Evolutionary conservation across 2,888 invertebrate species (phyloP).

Genomic region (Ochropacha duplaris): DNA sequence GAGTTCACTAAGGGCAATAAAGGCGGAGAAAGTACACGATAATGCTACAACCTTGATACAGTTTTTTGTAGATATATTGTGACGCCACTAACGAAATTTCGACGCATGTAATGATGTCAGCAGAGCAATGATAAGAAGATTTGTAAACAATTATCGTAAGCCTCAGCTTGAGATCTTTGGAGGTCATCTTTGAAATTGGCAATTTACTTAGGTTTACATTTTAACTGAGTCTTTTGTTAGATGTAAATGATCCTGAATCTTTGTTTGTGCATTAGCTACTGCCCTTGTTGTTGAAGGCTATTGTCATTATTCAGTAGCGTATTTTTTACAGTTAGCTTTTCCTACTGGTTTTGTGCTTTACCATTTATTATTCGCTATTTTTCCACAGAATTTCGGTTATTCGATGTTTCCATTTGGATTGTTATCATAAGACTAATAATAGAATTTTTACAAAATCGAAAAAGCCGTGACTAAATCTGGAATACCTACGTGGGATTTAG

Average conservation of each 20-base stretch:
- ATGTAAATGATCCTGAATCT: not conserved
- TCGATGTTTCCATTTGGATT: not conserved
- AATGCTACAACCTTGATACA: constrained; percentile 39
- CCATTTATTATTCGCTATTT: not conserved
- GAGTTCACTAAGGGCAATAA: constrained; percentile 25
- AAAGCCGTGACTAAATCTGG: too few species aligned
- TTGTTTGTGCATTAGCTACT: not conserved
- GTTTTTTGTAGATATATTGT: constrained; percentile 28
- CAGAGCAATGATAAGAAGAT: constrained; percentile 38
- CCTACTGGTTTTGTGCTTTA: not conserved
- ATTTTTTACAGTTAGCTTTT: not conserved
- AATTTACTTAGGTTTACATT: not conserved
- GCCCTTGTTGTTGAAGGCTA: constrained; percentile 2
- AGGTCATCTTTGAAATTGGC: constrained; percentile 16
- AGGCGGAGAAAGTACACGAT: constrained; percentile 33
- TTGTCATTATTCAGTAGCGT: not conserved
- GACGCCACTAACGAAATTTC: constrained; percentile 27
- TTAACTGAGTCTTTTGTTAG: not conserved
- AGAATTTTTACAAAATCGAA: not conserved
- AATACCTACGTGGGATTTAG: not conserved
- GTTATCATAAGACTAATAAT: not conserved
- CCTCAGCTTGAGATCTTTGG: constrained; percentile 12
- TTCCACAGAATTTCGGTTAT: not conserved
- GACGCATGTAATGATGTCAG: constrained; percentile 36
- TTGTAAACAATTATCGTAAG: constrained; percentile 42